Evolutionary conservation across 1,140 invertebrate genomes (phyloP), one percentile per base, ranked within the genome.

Genomic region (Pogonognathellus flavescens): DNA sequence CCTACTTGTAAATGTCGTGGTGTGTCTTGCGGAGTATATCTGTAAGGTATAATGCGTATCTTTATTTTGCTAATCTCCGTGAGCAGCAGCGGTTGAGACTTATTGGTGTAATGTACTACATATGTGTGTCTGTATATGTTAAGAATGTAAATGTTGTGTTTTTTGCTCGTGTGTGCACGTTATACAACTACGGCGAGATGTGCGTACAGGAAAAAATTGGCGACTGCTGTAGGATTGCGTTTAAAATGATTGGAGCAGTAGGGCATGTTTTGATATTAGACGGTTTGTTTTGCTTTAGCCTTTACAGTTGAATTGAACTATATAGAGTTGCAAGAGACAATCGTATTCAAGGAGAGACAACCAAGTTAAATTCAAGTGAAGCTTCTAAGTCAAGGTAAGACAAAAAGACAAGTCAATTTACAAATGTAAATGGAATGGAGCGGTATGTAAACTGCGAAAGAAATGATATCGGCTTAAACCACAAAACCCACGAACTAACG

Each of bases 311-410:
- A 8, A 62, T 7, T 62, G 18, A 25, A 13, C 20, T 66, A 66
- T 25, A 66, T 66, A 20, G 22, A 66, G 14, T 13, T 66, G 14
- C 62, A 66, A 25, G 62, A 25, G 62, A 22, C 13, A 25, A 11
- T 59, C 13, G 10, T 25, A 31, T 66, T 66, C 22, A 66, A 66
- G 62, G 62, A 66, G 62, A 66, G 62, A 66, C 60, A 66, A 66
- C 62, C 62, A 66, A 66, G 62, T 66, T 41, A 41, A 41, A 41
- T 41, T 41, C 31, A 41, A 41, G 62, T 66, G 14, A 66, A 66
- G 62, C 25, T n/a, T n/a, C n/a, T 20, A 66, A 76, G 31, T 76
- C 70, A 76, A 76, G 70, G 70, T 76, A 76, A 76, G 62, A 66
- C 62, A 66, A 76, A n/a, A 57, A 57, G 53, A 57, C n/a, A 31